Base-by-base conservation (phyloP, 1,140 invertebrate species). In the Drosophila subpulchrella region DNA sequence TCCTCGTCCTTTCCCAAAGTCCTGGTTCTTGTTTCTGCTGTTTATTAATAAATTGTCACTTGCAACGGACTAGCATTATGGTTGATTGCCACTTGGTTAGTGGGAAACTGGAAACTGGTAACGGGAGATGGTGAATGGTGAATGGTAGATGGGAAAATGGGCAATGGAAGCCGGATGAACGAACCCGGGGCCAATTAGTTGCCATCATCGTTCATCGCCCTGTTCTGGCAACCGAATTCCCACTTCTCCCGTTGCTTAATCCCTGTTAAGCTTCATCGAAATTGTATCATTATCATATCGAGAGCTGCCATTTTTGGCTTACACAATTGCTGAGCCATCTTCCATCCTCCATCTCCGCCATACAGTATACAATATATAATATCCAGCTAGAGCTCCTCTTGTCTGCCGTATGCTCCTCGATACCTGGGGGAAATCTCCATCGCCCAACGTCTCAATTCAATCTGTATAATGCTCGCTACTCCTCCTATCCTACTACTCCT, bases 1-100 rank as follows among this genome's bases (percentile, higher is more conserved):
- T 0, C 39, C 0, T 13, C 8, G 8, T 8, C 4, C n/a, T 8
- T 7, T 15, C 42, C 42, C 15, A 11, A 5, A 7, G 6, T 42
- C 5, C 17, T 15, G 24, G 41, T 38, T 62, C 17, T 38, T 56
- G 58, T 67, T 67, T 34, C 62, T 54, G 67, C 74, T 89, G 83
- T 89, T 88, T 88, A 88, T 88, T 88, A 88, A 88, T 89, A 88
- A 88, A 88, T 89, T 88, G 84, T 88, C 83, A 89, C 84, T 89
- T 88, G 83, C 83, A 88, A 83, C 41, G 7, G 13, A 39, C 50
- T 61, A 44, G 71, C 72, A 75, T 75, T 75, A 75, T 75, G 60
- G 46, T 75, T 75, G 72, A 75, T 75, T 73, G 72, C 47, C 70
- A 44, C 53, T 57, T 74, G 70, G 56, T 38, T 67, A 30, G 75